Percentiles rank a stretch among this genome's conserved stretches.
Conservation (phyloP, 2,113 vertebrate species). For the Stigmatopora nigra region DNA sequence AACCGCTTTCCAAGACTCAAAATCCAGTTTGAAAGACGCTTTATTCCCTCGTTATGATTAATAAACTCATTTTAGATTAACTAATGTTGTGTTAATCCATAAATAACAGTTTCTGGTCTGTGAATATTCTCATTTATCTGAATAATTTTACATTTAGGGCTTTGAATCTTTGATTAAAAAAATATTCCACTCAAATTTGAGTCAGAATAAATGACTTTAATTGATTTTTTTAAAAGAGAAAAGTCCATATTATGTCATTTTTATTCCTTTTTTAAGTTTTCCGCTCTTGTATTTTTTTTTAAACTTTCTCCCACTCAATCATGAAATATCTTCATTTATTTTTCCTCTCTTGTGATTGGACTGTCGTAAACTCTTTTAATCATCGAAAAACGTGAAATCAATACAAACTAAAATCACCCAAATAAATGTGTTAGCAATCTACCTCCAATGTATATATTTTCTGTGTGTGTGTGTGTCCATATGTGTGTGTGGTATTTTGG, state of each 20-base stretch:
- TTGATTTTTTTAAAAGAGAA: too few relatives aligned
- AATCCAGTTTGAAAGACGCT: too few relatives aligned
- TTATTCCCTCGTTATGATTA: too few relatives aligned
- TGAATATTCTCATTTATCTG: too few relatives aligned
- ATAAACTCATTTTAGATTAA: too few relatives aligned
- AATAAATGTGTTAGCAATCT: conserved; percentile 72
- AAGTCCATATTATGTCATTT: not conserved
- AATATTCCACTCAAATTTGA: too few relatives aligned
- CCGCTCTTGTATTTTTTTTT: conserved; percentile 4
- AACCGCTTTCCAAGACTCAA: too few relatives aligned
- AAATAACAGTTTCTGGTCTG: too few relatives aligned
- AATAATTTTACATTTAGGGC: too few relatives aligned
- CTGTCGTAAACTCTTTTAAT: conserved; percentile 46
- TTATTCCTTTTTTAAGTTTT: not conserved
- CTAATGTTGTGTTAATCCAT: too few relatives aligned
- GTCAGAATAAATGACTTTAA: too few relatives aligned
- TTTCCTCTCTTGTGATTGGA: conserved; percentile 32
- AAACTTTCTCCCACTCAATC: conserved; percentile 5
- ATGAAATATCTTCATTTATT: not conserved
- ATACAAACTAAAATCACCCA: conserved; percentile 68
- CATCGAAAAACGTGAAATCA: conserved; percentile 61
- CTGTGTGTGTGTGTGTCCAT: conserved; percentile 15
- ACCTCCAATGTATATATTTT: conserved; percentile 14
- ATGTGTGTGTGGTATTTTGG: conserved; percentile 19
- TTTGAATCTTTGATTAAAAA: too few relatives aligned